A percentile compares a stretch with the other conserved stretches of the same genome.
phyloP scores from a whole-genome alignment of 2,797 vertebrate genomes.

The Aeoliscus strigatus region DNA sequence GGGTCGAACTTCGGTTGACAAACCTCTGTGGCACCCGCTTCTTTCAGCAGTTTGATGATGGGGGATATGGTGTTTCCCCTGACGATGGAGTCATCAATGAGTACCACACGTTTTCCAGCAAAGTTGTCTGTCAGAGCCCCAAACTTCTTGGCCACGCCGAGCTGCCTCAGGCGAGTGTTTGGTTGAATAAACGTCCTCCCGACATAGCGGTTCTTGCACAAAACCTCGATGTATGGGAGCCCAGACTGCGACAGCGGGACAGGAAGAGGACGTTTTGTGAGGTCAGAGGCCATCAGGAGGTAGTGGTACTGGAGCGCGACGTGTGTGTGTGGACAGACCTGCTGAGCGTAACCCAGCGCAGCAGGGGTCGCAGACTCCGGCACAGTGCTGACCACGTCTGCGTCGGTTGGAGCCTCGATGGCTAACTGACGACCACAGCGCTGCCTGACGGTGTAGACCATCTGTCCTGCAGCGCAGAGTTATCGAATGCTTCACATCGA shows the following conservation, averaged over 20 bases:
- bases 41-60: conserved; percentile 94
- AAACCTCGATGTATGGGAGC: conserved; percentile 90
- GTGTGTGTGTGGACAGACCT: conserved; percentile 67
- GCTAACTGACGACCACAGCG: conserved; percentile 95
- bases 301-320: not conserved
- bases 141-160: conserved; percentile 98
- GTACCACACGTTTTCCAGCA: conserved; percentile 90
- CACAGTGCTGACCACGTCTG: conserved; percentile 96
- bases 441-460: conserved; percentile 95
- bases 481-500: not conserved
- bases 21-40: conserved; percentile 96
- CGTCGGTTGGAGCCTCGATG: conserved; percentile 90
- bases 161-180: conserved; percentile 91
- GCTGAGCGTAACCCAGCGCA: conserved; percentile 90
- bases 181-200: conserved; percentile 98
- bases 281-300: not conserved
- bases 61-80: conserved; percentile 97
- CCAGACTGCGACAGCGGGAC: conserved; percentile 75
- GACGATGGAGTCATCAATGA: conserved; percentile 96
- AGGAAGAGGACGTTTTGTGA: not conserved
- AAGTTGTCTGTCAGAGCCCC: conserved; percentile 96
- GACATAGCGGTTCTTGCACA: conserved; percentile 97
- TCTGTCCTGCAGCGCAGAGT: conserved; percentile 82
- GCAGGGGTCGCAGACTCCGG: conserved; percentile 97
- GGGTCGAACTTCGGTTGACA: conserved; percentile 23